Percentiles rank a stretch among this genome's conserved stretches.
Evolutionary conservation across 2,797 vertebrate species (phyloP).

Genomic region (Cryptoblepharus egeriae): DNA sequence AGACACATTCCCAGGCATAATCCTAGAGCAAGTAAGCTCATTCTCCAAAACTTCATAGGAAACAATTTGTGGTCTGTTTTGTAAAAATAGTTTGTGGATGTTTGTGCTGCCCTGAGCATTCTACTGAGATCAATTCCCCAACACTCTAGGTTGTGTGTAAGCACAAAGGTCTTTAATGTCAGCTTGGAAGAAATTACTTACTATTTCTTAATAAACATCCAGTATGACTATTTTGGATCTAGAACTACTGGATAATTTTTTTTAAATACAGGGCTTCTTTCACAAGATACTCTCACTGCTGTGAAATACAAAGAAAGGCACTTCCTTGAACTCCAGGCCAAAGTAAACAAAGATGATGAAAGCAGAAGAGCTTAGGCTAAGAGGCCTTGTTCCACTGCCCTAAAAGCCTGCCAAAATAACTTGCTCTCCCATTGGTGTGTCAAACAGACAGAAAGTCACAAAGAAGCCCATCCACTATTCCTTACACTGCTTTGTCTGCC

Average conservation of each 20-base stretch:
- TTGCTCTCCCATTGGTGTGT: background rate
- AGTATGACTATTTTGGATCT: conserved; percentile 23
- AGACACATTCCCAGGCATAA: conserved; percentile 28
- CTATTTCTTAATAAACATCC: conserved; percentile 27
- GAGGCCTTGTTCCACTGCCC: conserved; percentile 30
- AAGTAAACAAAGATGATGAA: conserved; percentile 42
- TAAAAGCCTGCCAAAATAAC: conserved; percentile 24
- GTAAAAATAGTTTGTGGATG: conserved; percentile 4
- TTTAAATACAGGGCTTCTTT: conserved; percentile 26
- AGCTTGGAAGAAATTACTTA: conserved; percentile 28
- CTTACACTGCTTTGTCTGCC: background rate
- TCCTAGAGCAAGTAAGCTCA: conserved; percentile 30
- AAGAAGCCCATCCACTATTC: background rate
- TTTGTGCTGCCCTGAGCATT: conserved; percentile 46
- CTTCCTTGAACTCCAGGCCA: conserved; percentile 38
- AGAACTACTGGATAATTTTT: conserved; percentile 21
- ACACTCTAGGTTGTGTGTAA: conserved; percentile 42
- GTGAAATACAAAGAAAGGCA: conserved; percentile 32
- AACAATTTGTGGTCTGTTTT: conserved; percentile 18
- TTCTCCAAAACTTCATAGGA: conserved; percentile 26
- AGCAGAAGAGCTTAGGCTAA: background rate
- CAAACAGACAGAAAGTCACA: conserved; percentile 13
- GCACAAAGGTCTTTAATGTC: background rate
- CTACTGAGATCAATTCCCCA: conserved; percentile 48
- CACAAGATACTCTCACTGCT: conserved; percentile 31